Evolutionary conservation across 30 jellyfish, hydroid and myxozoan genomes (phyloP).

Genomic region (Chironex yamaguchii): DNA sequence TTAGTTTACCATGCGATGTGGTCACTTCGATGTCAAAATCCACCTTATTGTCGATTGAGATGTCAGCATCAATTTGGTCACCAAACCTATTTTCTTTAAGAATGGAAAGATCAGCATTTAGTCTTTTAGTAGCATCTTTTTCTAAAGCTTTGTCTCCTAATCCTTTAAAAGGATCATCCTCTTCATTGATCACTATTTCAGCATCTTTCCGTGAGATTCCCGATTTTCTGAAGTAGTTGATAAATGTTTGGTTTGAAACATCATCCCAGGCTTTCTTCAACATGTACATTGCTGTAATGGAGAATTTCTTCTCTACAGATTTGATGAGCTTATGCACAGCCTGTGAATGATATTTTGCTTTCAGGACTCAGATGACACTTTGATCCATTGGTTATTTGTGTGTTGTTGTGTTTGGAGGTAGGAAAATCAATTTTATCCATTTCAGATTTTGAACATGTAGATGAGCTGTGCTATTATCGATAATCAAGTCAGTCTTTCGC

Average conservation of each 20-base stretch:
- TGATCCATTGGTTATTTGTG: constrained; percentile 79
- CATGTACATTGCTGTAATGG: constrained; percentile 49
- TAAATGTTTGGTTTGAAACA: not conserved
- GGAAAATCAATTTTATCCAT: constrained; percentile 54
- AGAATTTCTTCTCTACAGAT: constrained; percentile 49
- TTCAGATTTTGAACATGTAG: constrained; percentile 62
- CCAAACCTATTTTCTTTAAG: not conserved
- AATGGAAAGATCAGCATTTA: not conserved
- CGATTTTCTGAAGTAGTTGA: constrained; percentile 54
- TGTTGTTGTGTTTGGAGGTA: constrained; percentile 80
- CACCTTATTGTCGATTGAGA: not conserved
- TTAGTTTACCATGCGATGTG: constrained; percentile 32
- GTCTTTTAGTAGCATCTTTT: not conserved
- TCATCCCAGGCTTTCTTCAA: constrained; percentile 57
- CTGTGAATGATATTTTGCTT: constrained; percentile 50
- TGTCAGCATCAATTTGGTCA: no score
- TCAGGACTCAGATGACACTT: constrained; percentile 62
- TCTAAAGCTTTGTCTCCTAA: not conserved
- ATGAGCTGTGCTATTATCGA: constrained; percentile 76
- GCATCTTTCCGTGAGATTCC: constrained; percentile 37
- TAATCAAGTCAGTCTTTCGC: constrained; percentile 58
- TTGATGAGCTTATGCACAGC: constrained; percentile 60
- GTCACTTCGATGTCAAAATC: not conserved
- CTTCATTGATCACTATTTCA: not conserved
- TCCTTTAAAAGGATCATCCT: not conserved